Base-by-base conservation (phyloP, 2,113 vertebrate genomes). In the Orthonyx spaldingii region DNA sequence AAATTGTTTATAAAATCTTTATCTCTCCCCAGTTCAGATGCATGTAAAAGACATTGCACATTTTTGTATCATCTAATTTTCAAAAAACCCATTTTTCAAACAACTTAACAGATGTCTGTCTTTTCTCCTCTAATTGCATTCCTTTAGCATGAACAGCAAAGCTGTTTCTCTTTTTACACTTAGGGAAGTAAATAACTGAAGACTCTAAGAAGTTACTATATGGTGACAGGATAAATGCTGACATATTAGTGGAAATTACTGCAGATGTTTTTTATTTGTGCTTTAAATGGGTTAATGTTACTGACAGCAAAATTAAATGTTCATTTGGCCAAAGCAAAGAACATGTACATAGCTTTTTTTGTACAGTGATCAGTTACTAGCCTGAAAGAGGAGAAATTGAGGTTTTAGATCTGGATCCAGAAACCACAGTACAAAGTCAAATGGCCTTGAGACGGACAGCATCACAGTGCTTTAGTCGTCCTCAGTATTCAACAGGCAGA, bases 161-260 rank as follows among this genome's bases (percentile, higher is more conserved):
- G 16, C 18, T 69, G n/a, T 42, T 93, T 68, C 49, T 84, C 80
- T 41, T 72, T 82, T 60, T 57, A 52, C 46, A 55, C 53, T 84
- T 56, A 16, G 10, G 32, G 24, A 79, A 90, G 28, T 64, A 56
- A 96, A 47, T 66, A 90, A 59, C 55, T 52, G 33, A 32, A 78
- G 55, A 56, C 30, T 28, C 24, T 66, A 76, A 86, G 76, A 86
- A 77, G 65, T 27, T 75, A 49, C 61, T 44, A 9, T 74, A 33
- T 46, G 9, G 30, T 84, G 65, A 92, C 63, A 82, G 72, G 39
- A 88, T 78, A 84, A 91, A 88, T 75, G 68, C 30, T 84, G 65
- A 70, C 66, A 81, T 77, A 88, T 55, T 87, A 94, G 84, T 86
- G 79, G 37, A 94, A 91, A 89, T 91, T 46, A 75, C 44, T 78